Conservation (phyloP, 2,888 invertebrate species). For the Lasioglossum villosulum region DNA sequence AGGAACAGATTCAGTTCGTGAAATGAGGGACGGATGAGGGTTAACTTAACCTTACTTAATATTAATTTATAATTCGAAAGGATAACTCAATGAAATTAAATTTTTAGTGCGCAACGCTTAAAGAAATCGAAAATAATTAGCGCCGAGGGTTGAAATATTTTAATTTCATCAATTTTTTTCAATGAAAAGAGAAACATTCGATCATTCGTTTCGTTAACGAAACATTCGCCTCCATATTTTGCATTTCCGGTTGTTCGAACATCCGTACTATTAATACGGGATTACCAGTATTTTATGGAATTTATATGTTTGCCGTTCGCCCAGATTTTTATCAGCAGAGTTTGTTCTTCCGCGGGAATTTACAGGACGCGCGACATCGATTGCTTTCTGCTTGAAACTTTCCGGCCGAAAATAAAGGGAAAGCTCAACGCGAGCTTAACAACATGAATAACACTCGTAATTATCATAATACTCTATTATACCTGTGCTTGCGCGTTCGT, state of each 20-base stretch:
- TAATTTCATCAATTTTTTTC: background rate
- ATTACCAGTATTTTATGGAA: background rate
- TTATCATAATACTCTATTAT: constrained; percentile 68
- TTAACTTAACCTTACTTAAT: no score
- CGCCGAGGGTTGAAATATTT: background rate
- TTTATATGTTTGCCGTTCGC: background rate
- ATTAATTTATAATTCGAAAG: no score
- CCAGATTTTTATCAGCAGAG: background rate
- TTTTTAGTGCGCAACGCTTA: no score
- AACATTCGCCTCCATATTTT: background rate
- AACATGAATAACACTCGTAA: constrained; percentile 68
- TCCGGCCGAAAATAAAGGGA: constrained; percentile 45
- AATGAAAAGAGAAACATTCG: no score
- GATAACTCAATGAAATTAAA: no score
- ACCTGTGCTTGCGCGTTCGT: constrained; percentile 49
- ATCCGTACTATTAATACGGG: background rate
- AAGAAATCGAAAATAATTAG: no score
- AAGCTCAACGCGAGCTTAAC: constrained; percentile 54
- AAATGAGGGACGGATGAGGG: no score
- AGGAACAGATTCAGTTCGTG: no score
- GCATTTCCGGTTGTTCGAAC: background rate
- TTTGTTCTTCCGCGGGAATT: background rate
- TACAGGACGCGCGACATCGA: constrained; percentile 13
- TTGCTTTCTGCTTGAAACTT: constrained; percentile 33
- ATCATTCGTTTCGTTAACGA: background rate